These are phyloP conservation scores for Parapsyche elsis DNA, from an alignment of 1,140 invertebrate genomes.

Conservation along the genomic window DNA sequence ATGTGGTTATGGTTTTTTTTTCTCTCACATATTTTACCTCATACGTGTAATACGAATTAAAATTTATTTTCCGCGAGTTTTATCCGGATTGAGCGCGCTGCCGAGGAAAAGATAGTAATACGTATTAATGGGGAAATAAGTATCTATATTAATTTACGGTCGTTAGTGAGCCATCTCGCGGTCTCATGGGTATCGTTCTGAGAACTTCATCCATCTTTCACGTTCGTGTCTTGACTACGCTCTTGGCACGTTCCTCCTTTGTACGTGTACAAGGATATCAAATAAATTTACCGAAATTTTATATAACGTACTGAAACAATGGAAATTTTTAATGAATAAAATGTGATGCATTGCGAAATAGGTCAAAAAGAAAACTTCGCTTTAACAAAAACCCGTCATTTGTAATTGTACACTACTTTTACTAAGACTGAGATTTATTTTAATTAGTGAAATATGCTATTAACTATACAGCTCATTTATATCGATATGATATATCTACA, in stretches of 20 bases:
- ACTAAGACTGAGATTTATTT: too few species aligned
- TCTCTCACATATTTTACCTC: background rate
- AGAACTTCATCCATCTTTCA: slow-evolving; percentile 30
- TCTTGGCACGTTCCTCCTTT: background rate
- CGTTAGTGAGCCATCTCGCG: slow-evolving; percentile 9
- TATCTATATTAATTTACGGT: slow-evolving; percentile 31
- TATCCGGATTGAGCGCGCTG: background rate
- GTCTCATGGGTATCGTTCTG: slow-evolving; percentile 5
- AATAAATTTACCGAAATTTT: background rate
- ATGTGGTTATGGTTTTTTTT: background rate
- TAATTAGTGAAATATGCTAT: too few species aligned
- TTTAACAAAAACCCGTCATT: too few species aligned
- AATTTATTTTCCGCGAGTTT: background rate
- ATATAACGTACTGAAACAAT: too few species aligned
- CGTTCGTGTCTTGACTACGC: background rate
- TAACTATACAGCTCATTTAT: too few species aligned
- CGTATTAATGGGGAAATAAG: background rate
- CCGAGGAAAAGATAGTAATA: background rate
- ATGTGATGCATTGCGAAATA: too few species aligned
- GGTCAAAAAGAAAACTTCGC: too few species aligned
- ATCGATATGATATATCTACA: too few species aligned
- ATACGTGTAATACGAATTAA: background rate
- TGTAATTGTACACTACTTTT: too few species aligned
- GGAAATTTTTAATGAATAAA: too few species aligned
- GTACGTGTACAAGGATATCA: background rate